A percentile compares a stretch with the other conserved stretches of the same genome.
These are phyloP conservation scores for Chymomyza fuscimana DNA, from an alignment of 2,888 invertebrate species.

Conservation along the genomic window DNA sequence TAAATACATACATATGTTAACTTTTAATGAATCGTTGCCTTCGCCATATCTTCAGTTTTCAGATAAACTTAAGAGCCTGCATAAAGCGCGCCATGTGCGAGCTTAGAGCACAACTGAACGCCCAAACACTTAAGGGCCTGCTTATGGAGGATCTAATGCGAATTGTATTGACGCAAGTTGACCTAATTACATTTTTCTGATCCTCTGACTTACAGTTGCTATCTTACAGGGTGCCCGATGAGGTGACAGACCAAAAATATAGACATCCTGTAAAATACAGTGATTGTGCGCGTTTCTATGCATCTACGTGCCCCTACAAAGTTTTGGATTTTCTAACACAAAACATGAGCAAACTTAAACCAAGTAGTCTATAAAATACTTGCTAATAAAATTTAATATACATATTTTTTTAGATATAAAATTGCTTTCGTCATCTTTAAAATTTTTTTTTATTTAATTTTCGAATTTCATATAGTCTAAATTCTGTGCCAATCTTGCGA, in stretches of 20 bases:
- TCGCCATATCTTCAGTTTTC: slow-evolving; percentile 43
- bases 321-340: slow-evolving; percentile 47
- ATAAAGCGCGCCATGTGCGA: slow-evolving; percentile 85
- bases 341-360: slow-evolving; percentile 13
- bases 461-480: too few species aligned
- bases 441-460: too few species aligned
- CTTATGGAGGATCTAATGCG: slow-evolving; percentile 83
- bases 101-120: slow-evolving; percentile 81
- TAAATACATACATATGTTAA: neutral
- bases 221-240: slow-evolving; percentile 43
- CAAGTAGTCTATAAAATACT: slow-evolving; percentile 9
- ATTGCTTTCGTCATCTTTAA: too few species aligned
- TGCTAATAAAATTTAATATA: too few species aligned
- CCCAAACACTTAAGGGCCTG: slow-evolving; percentile 81
- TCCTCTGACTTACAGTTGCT: neutral
- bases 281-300: slow-evolving; percentile 46
- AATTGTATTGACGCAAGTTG: slow-evolving; percentile 83
- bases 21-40: neutral
- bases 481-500: too few species aligned
- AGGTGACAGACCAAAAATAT: slow-evolving; percentile 48
- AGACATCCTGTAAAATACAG: slow-evolving; percentile 21
- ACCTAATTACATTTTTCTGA: neutral
- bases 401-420: too few species aligned
- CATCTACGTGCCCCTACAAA: slow-evolving; percentile 53
- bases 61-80: slow-evolving; percentile 78